Evolutionary conservation across 2,888 invertebrate species (phyloP), one percentile per base, ranked within the genome.

Genomic region (Ischnura elegans): DNA sequence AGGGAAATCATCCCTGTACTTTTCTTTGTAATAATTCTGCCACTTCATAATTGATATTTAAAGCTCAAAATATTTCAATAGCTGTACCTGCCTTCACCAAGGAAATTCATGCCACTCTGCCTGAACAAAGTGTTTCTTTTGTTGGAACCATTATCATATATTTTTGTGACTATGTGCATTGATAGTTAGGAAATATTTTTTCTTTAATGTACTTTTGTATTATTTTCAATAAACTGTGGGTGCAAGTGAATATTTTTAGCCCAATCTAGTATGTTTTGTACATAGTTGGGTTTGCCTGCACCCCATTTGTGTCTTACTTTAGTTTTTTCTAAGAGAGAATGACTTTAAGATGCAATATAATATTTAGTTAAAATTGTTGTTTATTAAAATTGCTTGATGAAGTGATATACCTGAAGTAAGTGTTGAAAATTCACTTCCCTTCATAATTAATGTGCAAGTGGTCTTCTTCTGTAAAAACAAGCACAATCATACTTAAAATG

Each of bases 81-180:
- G 90, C 61, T 90, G 90, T 90, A 90, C 90, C 90, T 90, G 61
- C 61, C 90, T 90, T 90, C 61, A 66, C 61, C 61, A 61, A 43
- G 76, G 43, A 90, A 90, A 90, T 90, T 61, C 43, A 43, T 90
- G 66, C 90, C 66, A 61, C 43, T 90, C 61, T 90, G 90, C 90
- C 90, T 90, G 90, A 55, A 61, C 61, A 61, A 90, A 61, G 25
- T 45, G 66, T 61, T 90, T 90, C 90, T 61, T 61, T 90, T 45
- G 45, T 42, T 66, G 43, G n/a, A 61, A 61, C 90, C 45, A 61
- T 36, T 36, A 10, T 10, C 76, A 6, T 90, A 90, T 90, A 90
- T 90, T 90, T 90, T 90, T 90, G 61, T 90, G 90, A 90, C 45
- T n/a, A 86, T 0, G 46, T 86, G 55, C 25, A 42, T 55, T 16